phyloP scores from a whole-genome alignment of 1,140 invertebrate species.

The Alviniconcha marisindica region DNA sequence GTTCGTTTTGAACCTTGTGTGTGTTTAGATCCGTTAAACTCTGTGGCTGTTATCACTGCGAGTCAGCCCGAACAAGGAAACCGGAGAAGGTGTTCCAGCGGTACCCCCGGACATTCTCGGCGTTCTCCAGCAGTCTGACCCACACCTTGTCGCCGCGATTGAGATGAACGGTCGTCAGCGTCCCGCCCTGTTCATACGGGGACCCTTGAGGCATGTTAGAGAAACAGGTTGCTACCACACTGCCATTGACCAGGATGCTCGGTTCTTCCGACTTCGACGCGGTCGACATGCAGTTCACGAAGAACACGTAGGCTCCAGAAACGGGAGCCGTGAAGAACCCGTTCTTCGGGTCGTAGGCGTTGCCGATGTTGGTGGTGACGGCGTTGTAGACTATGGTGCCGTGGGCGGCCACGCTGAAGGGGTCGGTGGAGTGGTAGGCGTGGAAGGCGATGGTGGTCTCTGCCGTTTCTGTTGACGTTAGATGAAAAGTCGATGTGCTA shows the following conservation, averaged over 20 bases:
- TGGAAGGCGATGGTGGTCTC: conserved; percentile 37
- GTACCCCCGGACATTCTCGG: not conserved
- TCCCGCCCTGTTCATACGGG: not conserved
- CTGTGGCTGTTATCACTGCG: no score
- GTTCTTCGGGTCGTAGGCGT: conserved; percentile 27
- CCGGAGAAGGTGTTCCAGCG: conserved; percentile 13
- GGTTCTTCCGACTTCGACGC: not conserved
- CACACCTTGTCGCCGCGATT: not conserved
- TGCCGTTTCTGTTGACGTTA: not conserved
- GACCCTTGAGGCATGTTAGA: not conserved
- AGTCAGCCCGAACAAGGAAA: conserved; percentile 18
- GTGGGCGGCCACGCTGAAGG: conserved; percentile 41
- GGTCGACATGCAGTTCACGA: conserved; percentile 43
- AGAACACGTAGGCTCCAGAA: conserved; percentile 46
- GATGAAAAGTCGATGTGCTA: no score
- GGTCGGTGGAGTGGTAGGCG: conserved; percentile 47
- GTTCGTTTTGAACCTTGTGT: no score
- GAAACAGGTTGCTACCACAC: not conserved
- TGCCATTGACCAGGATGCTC: not conserved
- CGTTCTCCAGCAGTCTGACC: not conserved
- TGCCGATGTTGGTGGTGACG: conserved; percentile 47
- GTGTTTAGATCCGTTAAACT: no score
- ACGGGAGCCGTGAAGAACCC: conserved; percentile 46
- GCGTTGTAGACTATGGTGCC: conserved; percentile 50
- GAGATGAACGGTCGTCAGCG: not conserved